Conservation (phyloP, 2,797 vertebrate genomes). For the Bryconaethiops microstoma region DNA sequence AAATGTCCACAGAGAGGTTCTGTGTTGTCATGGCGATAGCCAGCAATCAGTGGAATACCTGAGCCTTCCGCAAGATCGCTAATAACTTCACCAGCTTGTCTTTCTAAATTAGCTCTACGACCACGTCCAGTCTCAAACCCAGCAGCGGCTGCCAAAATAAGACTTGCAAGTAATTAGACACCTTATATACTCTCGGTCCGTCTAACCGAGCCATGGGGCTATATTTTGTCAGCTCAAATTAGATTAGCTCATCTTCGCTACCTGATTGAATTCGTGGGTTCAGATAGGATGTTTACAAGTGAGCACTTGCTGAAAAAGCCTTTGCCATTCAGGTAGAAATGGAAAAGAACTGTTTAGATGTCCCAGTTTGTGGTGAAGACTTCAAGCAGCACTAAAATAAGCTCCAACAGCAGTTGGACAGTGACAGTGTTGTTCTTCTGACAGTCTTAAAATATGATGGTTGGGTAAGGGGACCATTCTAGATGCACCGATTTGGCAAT, state of each 20-base stretch:
- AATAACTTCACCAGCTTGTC: slow-evolving; percentile 56
- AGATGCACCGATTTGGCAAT: neutral
- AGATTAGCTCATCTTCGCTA: slow-evolving; percentile 9
- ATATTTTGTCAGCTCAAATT: slow-evolving; percentile 16
- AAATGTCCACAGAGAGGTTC: slow-evolving; percentile 48
- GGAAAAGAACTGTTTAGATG: neutral
- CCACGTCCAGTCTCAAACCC: slow-evolving; percentile 26
- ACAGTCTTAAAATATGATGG: neutral
- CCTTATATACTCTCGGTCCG: slow-evolving; percentile 31
- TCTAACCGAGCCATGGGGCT: slow-evolving; percentile 9
- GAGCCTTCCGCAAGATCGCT: slow-evolving; percentile 48
- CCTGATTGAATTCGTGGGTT: neutral
- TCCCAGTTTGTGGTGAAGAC: neutral
- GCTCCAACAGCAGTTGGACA: neutral
- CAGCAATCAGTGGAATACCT: slow-evolving; percentile 66
- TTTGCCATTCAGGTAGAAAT: neutral
- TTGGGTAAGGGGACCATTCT: neutral
- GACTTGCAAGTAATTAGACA: slow-evolving; percentile 40
- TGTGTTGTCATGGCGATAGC: slow-evolving; percentile 66
- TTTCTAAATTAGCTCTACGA: slow-evolving; percentile 56
- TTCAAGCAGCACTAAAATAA: neutral
- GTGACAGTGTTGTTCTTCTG: neutral
- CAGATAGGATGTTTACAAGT: neutral
- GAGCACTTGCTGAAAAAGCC: neutral
- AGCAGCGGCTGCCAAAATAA: slow-evolving; percentile 35